phyloP scores from a whole-genome alignment of 2,113 vertebrate species.

The Campylomormyrus tamandua region DNA sequence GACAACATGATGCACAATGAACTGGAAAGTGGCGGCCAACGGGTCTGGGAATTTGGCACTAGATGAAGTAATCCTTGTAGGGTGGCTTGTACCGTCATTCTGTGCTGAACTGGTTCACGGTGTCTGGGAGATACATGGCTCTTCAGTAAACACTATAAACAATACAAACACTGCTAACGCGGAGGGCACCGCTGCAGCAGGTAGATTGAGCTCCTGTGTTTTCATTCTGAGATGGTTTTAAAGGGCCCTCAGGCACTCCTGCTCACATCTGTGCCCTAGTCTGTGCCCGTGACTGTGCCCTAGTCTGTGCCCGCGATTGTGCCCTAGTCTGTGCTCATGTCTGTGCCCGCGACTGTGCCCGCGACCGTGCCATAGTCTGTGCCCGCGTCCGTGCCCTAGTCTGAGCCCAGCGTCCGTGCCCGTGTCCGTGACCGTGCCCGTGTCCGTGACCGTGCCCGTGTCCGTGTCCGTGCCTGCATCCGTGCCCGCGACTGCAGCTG shows the following conservation, averaged over 20 bases:
- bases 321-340: too few species aligned
- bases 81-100: slow-evolving; percentile 38
- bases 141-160: slow-evolving; percentile 31
- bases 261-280: too few species aligned
- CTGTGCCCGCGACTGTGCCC: too few species aligned
- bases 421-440: too few species aligned
- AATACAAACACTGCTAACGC: slow-evolving; percentile 31
- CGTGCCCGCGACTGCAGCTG: not conserved
- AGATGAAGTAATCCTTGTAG: not conserved
- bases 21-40: slow-evolving; percentile 24
- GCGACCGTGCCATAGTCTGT: too few species aligned
- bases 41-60: not conserved
- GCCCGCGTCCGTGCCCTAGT: too few species aligned
- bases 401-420: too few species aligned
- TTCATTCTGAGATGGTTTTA: not conserved
- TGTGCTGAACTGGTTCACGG: slow-evolving; percentile 37
- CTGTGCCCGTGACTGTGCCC: too few species aligned
- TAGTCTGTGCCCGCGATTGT: not conserved
- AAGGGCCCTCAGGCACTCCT: not conserved
- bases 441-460: too few species aligned
- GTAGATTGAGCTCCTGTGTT: slow-evolving; percentile 13
- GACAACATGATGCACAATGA: slow-evolving; percentile 28
- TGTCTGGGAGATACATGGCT: slow-evolving; percentile 34
- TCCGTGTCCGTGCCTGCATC: rapidly evolving
- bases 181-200: slow-evolving; percentile 20